Conservation (phyloP, 2,113 vertebrate species). For the Rattus norvegicus region GRCr8 NC_086020.1:52677001-52677500, state of each 20-base stretch:
- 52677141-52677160: background rate
- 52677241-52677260: background rate
- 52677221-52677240: background rate
- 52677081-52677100: conserved; percentile 2
- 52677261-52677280: background rate
- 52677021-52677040: background rate
- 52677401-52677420: background rate
- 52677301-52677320: background rate
- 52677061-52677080: conserved; percentile 41
- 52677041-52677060: background rate
- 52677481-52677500: conserved; percentile 5
- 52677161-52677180: background rate
- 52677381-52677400: background rate
- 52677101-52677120: too few species aligned
- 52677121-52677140: background rate
- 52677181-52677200: conserved; percentile 46
- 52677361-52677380: conserved; percentile 33
- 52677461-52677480: background rate
- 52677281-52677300: conserved; percentile 32
- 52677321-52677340: background rate
- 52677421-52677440: background rate
- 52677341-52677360: background rate
- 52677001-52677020: background rate
- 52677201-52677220: conserved; percentile 20
- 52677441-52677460: background rate